These are phyloP conservation scores for Scaptomyza tumidula DNA, from an alignment of 2,888 invertebrate species.

Conservation along the genomic window DNA sequence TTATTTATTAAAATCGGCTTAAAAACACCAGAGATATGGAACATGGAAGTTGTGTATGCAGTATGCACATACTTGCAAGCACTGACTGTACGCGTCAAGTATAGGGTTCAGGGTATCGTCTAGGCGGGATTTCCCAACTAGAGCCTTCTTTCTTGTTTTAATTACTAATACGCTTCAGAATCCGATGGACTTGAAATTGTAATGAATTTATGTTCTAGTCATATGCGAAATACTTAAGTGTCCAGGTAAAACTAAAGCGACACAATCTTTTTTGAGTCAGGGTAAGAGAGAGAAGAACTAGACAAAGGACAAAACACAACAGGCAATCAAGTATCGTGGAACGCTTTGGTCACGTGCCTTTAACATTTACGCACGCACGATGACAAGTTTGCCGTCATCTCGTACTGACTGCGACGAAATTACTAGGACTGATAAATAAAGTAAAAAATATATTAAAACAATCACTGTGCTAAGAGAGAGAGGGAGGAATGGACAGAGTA, in stretches of 20 bases:
- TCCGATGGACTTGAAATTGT: no score
- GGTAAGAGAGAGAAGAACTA: background rate
- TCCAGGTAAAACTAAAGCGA: background rate
- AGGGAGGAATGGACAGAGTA: constrained; percentile 10
- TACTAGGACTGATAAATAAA: background rate
- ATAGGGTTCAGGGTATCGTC: no score
- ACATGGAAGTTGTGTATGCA: no score
- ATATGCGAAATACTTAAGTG: no score
- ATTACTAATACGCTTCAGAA: no score
- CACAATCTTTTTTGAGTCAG: background rate
- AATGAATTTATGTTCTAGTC: no score
- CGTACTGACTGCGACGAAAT: constrained; percentile 3
- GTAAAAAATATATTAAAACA: constrained; percentile 21
- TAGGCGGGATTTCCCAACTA: no score
- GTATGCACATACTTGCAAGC: no score
- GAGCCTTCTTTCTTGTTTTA: no score
- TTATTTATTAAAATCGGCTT: no score
- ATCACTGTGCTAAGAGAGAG: background rate
- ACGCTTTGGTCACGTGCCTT: constrained; percentile 43
- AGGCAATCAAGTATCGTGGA: constrained; percentile 30
- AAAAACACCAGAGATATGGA: no score
- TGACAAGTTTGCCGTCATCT: constrained; percentile 15
- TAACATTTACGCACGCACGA: constrained; percentile 53
- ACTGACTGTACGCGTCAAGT: no score
- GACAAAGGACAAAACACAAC: background rate